These are phyloP conservation scores for Helicoverpa assulta DNA, from an alignment of 2,888 invertebrate genomes.

Conservation along the genomic window DNA sequence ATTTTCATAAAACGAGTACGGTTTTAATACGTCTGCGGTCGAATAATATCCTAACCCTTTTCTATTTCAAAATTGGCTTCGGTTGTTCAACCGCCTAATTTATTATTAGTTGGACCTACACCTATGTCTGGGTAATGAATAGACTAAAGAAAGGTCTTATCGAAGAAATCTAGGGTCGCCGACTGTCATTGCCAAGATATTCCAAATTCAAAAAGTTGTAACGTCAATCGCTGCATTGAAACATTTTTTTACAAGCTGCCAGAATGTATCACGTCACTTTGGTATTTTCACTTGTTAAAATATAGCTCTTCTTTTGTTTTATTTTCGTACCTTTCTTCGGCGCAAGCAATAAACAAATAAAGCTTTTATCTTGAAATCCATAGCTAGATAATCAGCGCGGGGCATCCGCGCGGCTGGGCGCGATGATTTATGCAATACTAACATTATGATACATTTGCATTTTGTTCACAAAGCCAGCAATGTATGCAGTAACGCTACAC, in stretches of 20 bases:
- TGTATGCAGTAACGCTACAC: conserved; percentile 64
- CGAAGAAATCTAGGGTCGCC: conserved; percentile 20
- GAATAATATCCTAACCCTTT: conserved; percentile 85
- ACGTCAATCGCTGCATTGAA: background rate
- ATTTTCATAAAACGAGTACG: conserved; percentile 88
- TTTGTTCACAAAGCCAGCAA: conserved; percentile 75
- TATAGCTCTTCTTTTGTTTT: background rate
- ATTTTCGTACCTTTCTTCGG: conserved; percentile 6
- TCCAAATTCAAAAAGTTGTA: background rate
- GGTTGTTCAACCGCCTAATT: conserved; percentile 72
- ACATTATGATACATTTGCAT: conserved; percentile 81
- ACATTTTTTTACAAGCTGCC: background rate
- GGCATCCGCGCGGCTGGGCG: conserved; percentile 72
- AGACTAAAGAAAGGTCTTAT: conserved; percentile 50
- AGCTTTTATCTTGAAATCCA: conserved; percentile 75
- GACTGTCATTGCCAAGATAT: background rate
- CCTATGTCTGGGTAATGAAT: conserved; percentile 50
- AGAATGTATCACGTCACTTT: background rate
- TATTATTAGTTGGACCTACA: conserved; percentile 69
- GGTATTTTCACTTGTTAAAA: background rate
- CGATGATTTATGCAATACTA: conserved; percentile 77
- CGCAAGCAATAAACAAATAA: conserved; percentile 65
- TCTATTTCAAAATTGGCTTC: conserved; percentile 84
- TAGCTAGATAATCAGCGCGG: conserved; percentile 78
- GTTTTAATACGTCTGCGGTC: conserved; percentile 86